These are phyloP conservation scores for Coregonus suidteri DNA, from an alignment of 2,797 vertebrate species.

Conservation along the genomic window DNA sequence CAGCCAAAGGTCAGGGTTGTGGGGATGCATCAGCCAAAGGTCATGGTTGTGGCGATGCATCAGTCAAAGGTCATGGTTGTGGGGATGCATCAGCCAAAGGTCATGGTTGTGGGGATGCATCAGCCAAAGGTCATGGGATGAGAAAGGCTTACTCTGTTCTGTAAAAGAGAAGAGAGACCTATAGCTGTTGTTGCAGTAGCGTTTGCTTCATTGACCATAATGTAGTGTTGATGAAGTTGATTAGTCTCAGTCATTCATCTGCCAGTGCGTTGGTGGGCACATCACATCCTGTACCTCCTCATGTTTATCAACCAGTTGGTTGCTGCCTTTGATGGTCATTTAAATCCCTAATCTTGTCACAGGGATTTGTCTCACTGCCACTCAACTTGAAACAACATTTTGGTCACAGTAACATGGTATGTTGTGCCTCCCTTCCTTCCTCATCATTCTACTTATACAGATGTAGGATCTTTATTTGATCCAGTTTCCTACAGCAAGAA, in stretches of 20 bases:
- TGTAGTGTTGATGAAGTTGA: neutral
- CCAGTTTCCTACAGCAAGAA: too few relatives aligned
- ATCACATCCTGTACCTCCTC: neutral
- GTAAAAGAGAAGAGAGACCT: neutral
- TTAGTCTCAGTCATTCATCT: neutral
- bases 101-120: too few relatives aligned
- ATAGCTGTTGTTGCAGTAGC: neutral
- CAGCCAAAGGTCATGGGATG: neutral
- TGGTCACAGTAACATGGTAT: neutral
- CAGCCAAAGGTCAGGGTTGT: too few relatives aligned
- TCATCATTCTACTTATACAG: slow-evolving; percentile 6
- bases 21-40: too few relatives aligned
- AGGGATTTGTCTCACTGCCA: slow-evolving; percentile 22
- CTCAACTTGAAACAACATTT: slow-evolving; percentile 16
- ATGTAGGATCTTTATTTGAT: too few relatives aligned
- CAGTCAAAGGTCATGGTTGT: too few relatives aligned
- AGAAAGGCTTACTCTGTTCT: neutral
- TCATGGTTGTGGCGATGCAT: too few relatives aligned
- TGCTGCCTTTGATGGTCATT: slow-evolving; percentile 46
- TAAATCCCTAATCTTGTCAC: slow-evolving; percentile 57
- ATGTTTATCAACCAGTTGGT: slow-evolving; percentile 14
- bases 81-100: too few relatives aligned
- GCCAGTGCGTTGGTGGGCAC: neutral
- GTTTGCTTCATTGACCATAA: neutral
- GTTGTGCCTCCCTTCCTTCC: neutral